Conservation (phyloP, 2,797 vertebrate species). For the Tachyglossus aculeatus region DNA sequence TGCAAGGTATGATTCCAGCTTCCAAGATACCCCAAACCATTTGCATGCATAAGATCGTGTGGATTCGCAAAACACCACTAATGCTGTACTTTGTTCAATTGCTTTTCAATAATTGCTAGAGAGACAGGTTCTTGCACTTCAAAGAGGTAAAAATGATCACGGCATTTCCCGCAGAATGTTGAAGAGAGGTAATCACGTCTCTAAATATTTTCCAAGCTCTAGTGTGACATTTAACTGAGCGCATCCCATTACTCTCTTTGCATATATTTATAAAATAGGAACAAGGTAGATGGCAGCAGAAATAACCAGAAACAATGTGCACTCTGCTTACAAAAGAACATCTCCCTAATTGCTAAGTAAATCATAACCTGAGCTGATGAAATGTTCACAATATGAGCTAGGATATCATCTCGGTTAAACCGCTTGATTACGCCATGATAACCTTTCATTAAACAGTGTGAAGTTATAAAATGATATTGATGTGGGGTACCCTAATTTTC, state of each 20-base stretch:
- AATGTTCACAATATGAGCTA: conserved; percentile 9
- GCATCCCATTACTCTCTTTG: not conserved
- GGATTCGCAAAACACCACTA: too few relatives aligned
- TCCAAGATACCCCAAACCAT: too few relatives aligned
- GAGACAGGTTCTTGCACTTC: not conserved
- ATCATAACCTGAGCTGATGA: not conserved
- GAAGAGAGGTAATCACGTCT: not conserved
- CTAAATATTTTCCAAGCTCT: not conserved
- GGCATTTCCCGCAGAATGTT: not conserved
- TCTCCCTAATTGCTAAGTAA: not conserved
- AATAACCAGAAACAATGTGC: too few relatives aligned
- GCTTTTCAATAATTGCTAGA: too few relatives aligned
- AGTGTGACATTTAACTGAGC: not conserved
- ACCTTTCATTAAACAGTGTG: conserved; percentile 36
- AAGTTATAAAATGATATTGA: too few relatives aligned
- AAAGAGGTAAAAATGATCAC: not conserved
- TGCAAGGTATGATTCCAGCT: too few relatives aligned
- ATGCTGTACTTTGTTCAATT: too few relatives aligned
- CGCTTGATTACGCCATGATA: conserved; percentile 17
- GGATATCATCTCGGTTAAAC: conserved; percentile 24
- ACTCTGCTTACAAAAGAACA: too few relatives aligned
- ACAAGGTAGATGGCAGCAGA: too few relatives aligned
- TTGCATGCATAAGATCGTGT: too few relatives aligned
- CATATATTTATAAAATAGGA: not conserved
- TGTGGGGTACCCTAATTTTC: too few relatives aligned